Evolutionary conservation across 2,888 invertebrate genomes (phyloP), one percentile per base, ranked within the genome.

Genomic region (Lepeophtheirus nordmannii): DNA sequence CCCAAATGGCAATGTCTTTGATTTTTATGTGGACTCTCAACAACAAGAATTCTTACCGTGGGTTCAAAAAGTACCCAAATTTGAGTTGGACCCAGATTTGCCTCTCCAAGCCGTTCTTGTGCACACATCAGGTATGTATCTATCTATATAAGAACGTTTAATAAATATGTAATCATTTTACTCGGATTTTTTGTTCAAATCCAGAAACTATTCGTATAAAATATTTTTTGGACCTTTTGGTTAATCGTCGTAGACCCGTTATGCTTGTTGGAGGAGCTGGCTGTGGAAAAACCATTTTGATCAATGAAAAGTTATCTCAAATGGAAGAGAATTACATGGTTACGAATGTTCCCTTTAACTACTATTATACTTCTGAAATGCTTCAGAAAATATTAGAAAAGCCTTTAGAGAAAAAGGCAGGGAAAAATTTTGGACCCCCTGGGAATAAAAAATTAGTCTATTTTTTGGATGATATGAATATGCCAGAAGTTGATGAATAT

Each of bases 381-480:
- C 76, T 92, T 57, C 91, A 92, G 74, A 88, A 89, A 74, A 86
- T 93, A 64, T 76, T 96, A 67, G 96, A 96, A 74, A 92, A 90
- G 74, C 90, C 93, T 9, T 75, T 96, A 68, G 96, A 96, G 75
- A 96, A 96, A 78, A 96, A 96, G 76, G 94, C 94, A 11, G 94
- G 90, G 10, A 80, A 92, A 69, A 94, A 93, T 77, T 96, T 86
- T 73, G 96, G 93, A 0, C 96, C 96, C 14, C 93, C 93, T 0
- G 93, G 94, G 14, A 92, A 85, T 72, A 92, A 93, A 76, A 88
- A 87, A 0, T 79, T 96, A 57, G 84, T 96, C 69, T 96, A 93
- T 75, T 96, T 96, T 74, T 86, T 96, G 68, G 96, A 96, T 73
- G 96, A 96, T 73, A 86, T 96, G 86, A 96, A 96, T 74, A 96